Base-by-base conservation (phyloP, 1,140 invertebrate species). In the Drosophila pseudoobscura region DNA sequence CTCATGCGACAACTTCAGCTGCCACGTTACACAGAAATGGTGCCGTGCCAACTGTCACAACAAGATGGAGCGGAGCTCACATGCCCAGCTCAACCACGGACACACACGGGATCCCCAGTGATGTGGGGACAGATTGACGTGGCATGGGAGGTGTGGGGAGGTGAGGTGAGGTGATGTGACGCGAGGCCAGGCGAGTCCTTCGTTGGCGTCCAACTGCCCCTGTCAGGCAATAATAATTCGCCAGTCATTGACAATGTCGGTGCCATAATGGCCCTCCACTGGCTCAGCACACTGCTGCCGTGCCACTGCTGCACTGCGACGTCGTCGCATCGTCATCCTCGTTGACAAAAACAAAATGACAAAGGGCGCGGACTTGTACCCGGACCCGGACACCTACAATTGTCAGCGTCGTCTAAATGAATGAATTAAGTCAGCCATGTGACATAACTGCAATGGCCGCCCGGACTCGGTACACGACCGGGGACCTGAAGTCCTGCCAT, bases 351-450 rank as follows among this genome's bases (percentile, higher is more conserved):
- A 70, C 76, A 68, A 80, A 77, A 80, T 78, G 79, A 71, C 73
- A 71, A 63, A 71, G 78, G 78, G 47, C 58, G 74, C 82, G 45
- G 64, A 70, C 45, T 39, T 35, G 31, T 9, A 35, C 31, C 31
- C 11, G 11, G 0, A 13, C 35, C 35, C 64, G 53, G 59, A 85
- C 82, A 85, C 82, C 82, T 78, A 87, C 82, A 85, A 85, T 87
- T 87, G 82, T 82, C 74, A 75, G 82, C 75, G 83, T 78, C 80
- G 63, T 82, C 83, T 88, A 87, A 87, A 87, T 87, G 82, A 87
- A 87, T 87, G 82, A 88, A 87, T 87, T 87, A 87, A 87, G 82
- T 88, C 82, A 82, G 78, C 75, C 74, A 87, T 87, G 82, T 82
- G 83, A 87, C 82, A 85, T 88, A 82, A 88, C 78, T 88, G 83